These are phyloP conservation scores for Crepidodera aurea DNA, from an alignment of 2,888 invertebrate species.

Conservation along the genomic window DNA sequence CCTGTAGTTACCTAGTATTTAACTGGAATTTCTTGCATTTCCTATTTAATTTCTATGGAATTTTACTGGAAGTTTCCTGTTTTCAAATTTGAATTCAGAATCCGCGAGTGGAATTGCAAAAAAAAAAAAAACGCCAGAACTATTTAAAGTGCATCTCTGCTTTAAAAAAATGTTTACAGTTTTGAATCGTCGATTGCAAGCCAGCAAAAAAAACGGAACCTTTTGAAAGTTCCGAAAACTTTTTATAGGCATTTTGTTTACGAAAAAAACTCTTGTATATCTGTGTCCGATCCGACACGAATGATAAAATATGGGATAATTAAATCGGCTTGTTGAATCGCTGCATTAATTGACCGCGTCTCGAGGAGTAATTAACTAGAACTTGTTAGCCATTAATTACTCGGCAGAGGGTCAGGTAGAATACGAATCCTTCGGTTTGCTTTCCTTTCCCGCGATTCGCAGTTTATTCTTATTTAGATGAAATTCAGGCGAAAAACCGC, in stretches of 20 bases:
- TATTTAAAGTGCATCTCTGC: too few relatives aligned
- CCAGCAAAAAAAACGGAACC: slow-evolving; percentile 33
- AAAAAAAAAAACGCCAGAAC: too few relatives aligned
- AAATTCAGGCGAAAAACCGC: slow-evolving; percentile 28
- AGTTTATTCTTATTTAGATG: slow-evolving; percentile 27
- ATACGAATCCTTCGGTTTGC: slow-evolving; percentile 24
- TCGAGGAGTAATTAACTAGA: slow-evolving; percentile 57
- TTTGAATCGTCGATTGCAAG: neutral
- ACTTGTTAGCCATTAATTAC: slow-evolving; percentile 58
- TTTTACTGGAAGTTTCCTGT: too few relatives aligned
- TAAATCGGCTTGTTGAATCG: slow-evolving; percentile 57
- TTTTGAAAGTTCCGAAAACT: slow-evolving; percentile 51
- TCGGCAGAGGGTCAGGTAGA: slow-evolving; percentile 48
- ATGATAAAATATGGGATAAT: slow-evolving; percentile 59
- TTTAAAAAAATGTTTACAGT: too few relatives aligned
- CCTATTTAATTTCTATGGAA: too few relatives aligned
- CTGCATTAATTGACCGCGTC: slow-evolving; percentile 58
- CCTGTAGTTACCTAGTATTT: too few relatives aligned
- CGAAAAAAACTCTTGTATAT: slow-evolving; percentile 55
- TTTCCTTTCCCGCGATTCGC: slow-evolving; percentile 24
- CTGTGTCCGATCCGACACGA: slow-evolving; percentile 49
- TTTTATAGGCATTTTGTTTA: slow-evolving; percentile 57
- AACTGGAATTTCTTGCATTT: too few relatives aligned
- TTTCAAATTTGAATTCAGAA: too few relatives aligned
- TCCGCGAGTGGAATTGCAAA: too few relatives aligned